Base-by-base conservation (phyloP, 2,797 vertebrate genomes). In the Leuciscus waleckii region DNA sequence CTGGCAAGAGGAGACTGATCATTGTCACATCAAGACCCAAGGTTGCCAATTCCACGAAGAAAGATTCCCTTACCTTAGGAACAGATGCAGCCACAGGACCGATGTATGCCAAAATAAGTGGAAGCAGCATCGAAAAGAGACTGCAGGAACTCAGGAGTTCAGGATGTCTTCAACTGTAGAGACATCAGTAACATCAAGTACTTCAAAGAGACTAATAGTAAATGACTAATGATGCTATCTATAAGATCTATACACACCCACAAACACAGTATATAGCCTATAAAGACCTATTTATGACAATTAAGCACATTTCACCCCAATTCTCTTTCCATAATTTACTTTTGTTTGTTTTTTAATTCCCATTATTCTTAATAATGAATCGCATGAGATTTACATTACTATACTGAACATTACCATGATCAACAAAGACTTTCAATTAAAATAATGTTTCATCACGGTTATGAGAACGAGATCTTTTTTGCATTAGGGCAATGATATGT, bases 111-210 rank as follows among this genome's bases (percentile, higher is more conserved):
- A 99, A 95, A 89, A 99, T 98, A 79, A 99, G 97, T 26, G 98
- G 98, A 91, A 99, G 96, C 86, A 99, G 97, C 98, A 99, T 98
- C 86, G 97, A 99, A 93, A 99, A 99, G 16, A 99, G 95, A 92
- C 98, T 99, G 93, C 98, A 99, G 83, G 97, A 99, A 91, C 98
- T 99, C 85, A 99, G 94, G 56, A 99, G 94, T 92, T 99, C 98
- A 87, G 98, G 98, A 99, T 99, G 91, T 99, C 98, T 90, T 99
- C 98, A 91, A 95, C 98, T 99, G 91, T 77, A 94, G 58, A 91
- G 7, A 85, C 69, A 21, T 87, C 3, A 78, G n/a, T 58, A 3
- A 41, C 7, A 61, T 19, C 9, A 29, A 10, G 23, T 8, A 13
- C n/a, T 2, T 58, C 9, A 5, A 61, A 63, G 2, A 65, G 6